Evolutionary conservation across 1,140 invertebrate genomes (phyloP).

Genomic region (Pectinophora gossypiella): DNA sequence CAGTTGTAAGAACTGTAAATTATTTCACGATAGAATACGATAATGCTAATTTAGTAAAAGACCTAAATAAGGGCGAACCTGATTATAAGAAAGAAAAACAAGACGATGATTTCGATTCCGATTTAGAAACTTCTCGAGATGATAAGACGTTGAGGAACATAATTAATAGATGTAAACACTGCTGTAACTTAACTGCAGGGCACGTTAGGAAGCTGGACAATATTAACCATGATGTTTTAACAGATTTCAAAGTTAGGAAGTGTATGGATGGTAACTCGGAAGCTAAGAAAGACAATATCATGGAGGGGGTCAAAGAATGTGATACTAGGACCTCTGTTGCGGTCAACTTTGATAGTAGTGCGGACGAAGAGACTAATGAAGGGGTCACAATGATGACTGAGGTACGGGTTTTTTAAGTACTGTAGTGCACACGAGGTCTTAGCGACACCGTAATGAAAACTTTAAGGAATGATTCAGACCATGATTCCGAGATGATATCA

Average conservation of each 20-base stretch:
- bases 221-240: slow-evolving; percentile 6
- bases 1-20: slow-evolving; percentile 46
- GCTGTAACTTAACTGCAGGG: slow-evolving; percentile 26
- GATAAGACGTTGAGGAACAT: slow-evolving; percentile 14
- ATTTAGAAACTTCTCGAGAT: slow-evolving; percentile 1
- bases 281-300: neutral
- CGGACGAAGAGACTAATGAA: neutral
- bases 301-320: neutral
- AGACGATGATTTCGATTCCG: slow-evolving; percentile 1
- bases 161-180: slow-evolving; percentile 40
- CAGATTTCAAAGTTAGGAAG: slow-evolving; percentile 9
- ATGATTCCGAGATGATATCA: no score
- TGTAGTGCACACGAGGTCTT: no score
- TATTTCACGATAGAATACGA: slow-evolving; percentile 51
- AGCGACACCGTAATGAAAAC: no score
- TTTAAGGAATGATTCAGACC: no score
- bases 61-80: neutral
- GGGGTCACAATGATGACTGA: neutral
- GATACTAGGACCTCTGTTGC: neutral
- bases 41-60: neutral
- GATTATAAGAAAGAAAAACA: neutral
- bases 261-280: neutral
- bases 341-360: neutral
- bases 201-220: slow-evolving; percentile 11
- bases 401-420: neutral